These are phyloP conservation scores for Intellagama lesueurii DNA, from an alignment of 2,797 vertebrate genomes.

Conservation along the genomic window DNA sequence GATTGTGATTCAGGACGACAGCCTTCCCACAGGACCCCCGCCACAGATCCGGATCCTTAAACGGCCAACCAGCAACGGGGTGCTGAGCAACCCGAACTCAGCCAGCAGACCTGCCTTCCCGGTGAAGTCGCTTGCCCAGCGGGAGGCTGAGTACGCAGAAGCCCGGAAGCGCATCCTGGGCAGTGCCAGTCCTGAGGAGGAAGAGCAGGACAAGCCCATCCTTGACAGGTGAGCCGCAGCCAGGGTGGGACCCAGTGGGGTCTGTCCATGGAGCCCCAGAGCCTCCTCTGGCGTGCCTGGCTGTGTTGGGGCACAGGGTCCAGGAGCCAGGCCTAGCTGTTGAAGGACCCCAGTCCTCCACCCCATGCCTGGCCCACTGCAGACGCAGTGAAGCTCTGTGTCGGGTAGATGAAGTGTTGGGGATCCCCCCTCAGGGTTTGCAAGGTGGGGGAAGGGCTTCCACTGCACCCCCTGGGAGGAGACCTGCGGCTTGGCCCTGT, in stretches of 20 bases:
- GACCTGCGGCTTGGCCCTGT: not conserved
- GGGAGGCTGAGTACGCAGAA: conserved; percentile 96
- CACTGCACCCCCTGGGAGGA: no score
- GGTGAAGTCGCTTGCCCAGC: conserved; percentile 94
- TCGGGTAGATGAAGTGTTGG: no score
- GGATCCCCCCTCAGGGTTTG: no score
- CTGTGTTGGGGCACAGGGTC: not conserved
- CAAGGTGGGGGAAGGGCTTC: not conserved
- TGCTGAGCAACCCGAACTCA: conserved; percentile 82
- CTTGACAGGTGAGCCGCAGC: conserved; percentile 83
- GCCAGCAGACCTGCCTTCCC: conserved; percentile 88
- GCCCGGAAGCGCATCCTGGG: conserved; percentile 96
- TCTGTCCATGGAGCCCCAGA: not conserved
- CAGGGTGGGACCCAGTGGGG: not conserved
- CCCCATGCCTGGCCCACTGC: no score
- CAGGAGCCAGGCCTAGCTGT: no score
- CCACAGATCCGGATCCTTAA: conserved; percentile 98
- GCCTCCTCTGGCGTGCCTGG: not conserved
- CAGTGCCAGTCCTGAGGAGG: conserved; percentile 93
- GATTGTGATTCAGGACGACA: conserved; percentile 95
- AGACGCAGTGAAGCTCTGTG: no score
- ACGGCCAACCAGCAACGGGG: conserved; percentile 92
- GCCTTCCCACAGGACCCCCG: conserved; percentile 88
- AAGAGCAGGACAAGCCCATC: conserved; percentile 90
- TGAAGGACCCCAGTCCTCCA: no score